Conservation (phyloP, 2,113 vertebrate species). For the Potamarius usumacintae region DNA sequence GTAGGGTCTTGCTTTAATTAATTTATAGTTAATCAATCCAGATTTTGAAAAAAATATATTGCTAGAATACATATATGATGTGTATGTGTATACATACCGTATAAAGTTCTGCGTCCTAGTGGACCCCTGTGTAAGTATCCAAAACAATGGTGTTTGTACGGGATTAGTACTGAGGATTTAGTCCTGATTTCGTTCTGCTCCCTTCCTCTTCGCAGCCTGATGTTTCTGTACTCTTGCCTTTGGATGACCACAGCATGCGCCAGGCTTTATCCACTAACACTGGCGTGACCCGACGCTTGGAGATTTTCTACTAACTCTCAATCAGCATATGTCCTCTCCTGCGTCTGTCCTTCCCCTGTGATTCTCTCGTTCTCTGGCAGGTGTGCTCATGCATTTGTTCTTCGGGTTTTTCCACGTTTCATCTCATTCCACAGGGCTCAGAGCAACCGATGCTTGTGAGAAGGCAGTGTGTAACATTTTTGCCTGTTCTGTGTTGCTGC, state of each 20-base stretch:
- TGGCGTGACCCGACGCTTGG: constrained; percentile 79
- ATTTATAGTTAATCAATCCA: not conserved
- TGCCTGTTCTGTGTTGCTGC: constrained; percentile 37
- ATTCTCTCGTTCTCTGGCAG: constrained; percentile 73
- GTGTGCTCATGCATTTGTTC: constrained; percentile 68
- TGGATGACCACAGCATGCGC: constrained; percentile 79
- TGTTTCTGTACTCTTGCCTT: constrained; percentile 78
- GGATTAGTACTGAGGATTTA: constrained; percentile 6
- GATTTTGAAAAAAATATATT: not conserved
- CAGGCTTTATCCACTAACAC: constrained; percentile 81
- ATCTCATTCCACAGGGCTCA: constrained; percentile 57
- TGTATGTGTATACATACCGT: not conserved
- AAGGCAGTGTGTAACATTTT: constrained; percentile 69
- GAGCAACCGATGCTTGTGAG: constrained; percentile 63
- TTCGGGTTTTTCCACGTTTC: constrained; percentile 59
- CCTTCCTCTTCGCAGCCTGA: constrained; percentile 79
- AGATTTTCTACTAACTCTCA: constrained; percentile 82
- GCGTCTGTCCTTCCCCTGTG: constrained; percentile 63
- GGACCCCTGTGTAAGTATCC: not conserved
- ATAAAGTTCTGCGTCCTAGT: not conserved
- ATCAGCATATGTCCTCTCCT: constrained; percentile 59
- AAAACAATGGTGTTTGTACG: not conserved
- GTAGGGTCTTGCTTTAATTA: not conserved
- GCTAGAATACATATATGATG: not conserved
- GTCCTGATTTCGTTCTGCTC: constrained; percentile 49